These are phyloP conservation scores for Coelogynopora nodosa DNA, from an alignment of 2,888 invertebrate genomes.

Conservation along the genomic window DNA sequence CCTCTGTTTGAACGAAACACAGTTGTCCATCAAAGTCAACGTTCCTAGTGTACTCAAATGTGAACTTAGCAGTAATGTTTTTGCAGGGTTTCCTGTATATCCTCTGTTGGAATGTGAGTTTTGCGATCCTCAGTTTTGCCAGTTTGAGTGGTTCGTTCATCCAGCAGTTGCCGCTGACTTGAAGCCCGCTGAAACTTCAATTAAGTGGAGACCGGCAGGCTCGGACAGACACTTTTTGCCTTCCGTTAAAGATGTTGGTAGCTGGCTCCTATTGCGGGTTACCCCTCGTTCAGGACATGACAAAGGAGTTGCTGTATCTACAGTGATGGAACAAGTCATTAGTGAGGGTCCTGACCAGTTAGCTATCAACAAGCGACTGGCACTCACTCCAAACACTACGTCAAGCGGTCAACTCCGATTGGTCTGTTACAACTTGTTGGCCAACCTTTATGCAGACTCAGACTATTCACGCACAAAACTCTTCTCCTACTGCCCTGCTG, in stretches of 20 bases:
- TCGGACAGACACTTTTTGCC: neutral
- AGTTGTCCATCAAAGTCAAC: slow-evolving; percentile 71
- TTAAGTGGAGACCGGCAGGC: neutral
- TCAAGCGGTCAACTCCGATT: slow-evolving; percentile 68
- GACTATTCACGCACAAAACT: slow-evolving; percentile 72
- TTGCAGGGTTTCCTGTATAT: slow-evolving; percentile 74
- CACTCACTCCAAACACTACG: slow-evolving; percentile 43
- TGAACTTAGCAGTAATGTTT: slow-evolving; percentile 69
- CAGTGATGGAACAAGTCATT: neutral
- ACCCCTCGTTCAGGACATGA: neutral
- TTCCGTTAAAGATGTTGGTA: neutral
- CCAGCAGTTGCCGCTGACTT: neutral
- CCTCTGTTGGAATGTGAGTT: slow-evolving; percentile 71
- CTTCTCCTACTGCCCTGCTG: slow-evolving; percentile 75
- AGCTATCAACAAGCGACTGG: neutral
- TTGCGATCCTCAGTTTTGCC: slow-evolving; percentile 65
- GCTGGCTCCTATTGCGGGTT: neutral
- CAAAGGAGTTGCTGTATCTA: neutral
- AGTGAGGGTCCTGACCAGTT: neutral
- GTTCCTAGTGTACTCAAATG: slow-evolving; percentile 71
- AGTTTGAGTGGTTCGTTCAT: slow-evolving; percentile 69
- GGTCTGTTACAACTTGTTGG: slow-evolving; percentile 82
- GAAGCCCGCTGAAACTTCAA: neutral
- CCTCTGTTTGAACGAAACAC: slow-evolving; percentile 63
- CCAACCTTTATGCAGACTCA: slow-evolving; percentile 83